Conservation (phyloP, 2,797 vertebrate genomes). For the Diplodus sargus region DNA sequence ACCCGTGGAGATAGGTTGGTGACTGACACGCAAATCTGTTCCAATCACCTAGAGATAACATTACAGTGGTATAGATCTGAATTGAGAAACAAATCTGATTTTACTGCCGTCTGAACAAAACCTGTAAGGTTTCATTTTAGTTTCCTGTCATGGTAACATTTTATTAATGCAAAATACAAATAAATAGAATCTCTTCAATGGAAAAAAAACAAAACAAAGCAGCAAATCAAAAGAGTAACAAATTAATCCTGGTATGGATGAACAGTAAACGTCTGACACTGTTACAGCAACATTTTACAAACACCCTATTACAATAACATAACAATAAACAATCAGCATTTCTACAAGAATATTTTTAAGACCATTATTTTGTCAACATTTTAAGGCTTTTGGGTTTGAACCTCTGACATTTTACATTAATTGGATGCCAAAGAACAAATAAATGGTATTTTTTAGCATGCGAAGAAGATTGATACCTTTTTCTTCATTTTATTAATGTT, state of each 20-base stretch:
- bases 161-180: not conserved
- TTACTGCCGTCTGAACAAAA: too few relatives aligned
- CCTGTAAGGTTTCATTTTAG: too few relatives aligned
- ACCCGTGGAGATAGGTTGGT: too few relatives aligned
- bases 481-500: not conserved
- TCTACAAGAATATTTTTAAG: not conserved
- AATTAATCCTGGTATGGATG: not conserved
- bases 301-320: not conserved
- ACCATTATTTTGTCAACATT: conserved; percentile 6
- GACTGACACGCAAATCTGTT: too few relatives aligned
- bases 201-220: not conserved
- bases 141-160: too few relatives aligned
- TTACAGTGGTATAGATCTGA: too few relatives aligned
- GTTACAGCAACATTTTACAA: not conserved
- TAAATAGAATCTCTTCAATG: not conserved
- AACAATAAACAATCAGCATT: not conserved
- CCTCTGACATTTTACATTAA: not conserved
- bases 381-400: not conserved
- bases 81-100: too few relatives aligned
- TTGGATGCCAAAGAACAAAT: too few relatives aligned
- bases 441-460: not conserved
- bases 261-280: not conserved
- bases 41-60: too few relatives aligned
- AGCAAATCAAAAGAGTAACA: not conserved
- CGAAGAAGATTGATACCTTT: not conserved